Base-by-base conservation (phyloP, 1,140 invertebrate species). In the Drosophila teissieri region DNA sequence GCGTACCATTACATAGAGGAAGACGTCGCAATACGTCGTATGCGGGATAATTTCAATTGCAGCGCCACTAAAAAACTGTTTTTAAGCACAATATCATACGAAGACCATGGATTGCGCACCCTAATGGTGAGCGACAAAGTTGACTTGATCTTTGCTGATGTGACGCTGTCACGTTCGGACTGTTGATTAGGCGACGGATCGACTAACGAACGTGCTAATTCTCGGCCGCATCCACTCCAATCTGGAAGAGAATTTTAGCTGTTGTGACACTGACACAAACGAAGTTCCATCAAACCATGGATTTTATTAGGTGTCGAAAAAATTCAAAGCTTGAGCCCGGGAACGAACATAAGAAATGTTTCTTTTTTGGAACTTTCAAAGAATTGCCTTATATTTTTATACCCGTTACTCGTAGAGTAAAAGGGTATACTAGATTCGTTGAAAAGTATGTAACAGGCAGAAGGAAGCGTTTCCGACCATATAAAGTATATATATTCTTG, bases 171-270 rank as follows among this genome's bases (percentile, higher is more conserved):
- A 48, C 54, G 42, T 54, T 36, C 53, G 15, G 27, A 17, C 14
- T 54, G 34, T 48, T 19, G 49, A 36, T 34, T 53, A 39, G 54
- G 37, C 14, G 58, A 42, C 64, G 68, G 81, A 82, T 86, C 78
- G 78, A 61, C 73, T 75, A 34, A 51, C 48, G 48, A 51, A 10
- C 70, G 81, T 86, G 81, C 74, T 82, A 86, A 86, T 86, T 77
- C 44, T 31, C 34, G 22, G 22, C 15, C 31, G 17, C 40, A 31
- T 7, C 19, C 39, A 11, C 31, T 39, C 36, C 17, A 42, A 69
- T n/a, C 17, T 24, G 12, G 24, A 19, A 40, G 34, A 44, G 27
- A 36, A 45, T 44, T 12, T 27, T 19, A 17, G 8, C 11, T 22
- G 37, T 56, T 36, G 40, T 69, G 67, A 69, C 64, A 69, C 17